Base-by-base conservation (phyloP, 1,140 invertebrate genomes). In the Drosophila pseudoananassae region DNA sequence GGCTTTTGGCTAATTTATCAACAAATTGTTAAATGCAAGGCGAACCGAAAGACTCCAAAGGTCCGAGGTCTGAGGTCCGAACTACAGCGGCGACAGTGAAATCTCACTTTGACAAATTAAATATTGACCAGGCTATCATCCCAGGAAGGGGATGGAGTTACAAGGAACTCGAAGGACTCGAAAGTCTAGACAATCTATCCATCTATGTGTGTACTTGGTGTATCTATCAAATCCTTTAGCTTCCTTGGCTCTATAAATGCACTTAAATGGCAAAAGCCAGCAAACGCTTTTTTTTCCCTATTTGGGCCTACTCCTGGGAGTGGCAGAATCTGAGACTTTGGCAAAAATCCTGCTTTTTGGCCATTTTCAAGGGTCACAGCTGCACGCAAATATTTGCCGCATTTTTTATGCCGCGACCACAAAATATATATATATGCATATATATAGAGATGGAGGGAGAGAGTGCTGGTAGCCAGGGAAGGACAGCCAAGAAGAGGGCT, bases 351-450 rank as follows among this genome's bases (percentile, higher is more conserved):
- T 7, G 8, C 10, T 43, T n/a, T n/a, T n/a, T 8, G 57, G 70
- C 53, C 12, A 36, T 36, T 36, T 36, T 56, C 14, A 46, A 40
- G 60, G 56, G 63, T 59, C 74, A 40, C 79, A 78, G 80, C 80
- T 83, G 79, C 72, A 79, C 71, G 60, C 71, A 79, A 83, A 84
- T 79, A 84, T 79, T 79, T 83, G 76, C 59, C 70, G 81, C 79
- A 79, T 46, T 79, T 78, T 81, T 83, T 84, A 79, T 75, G 63
- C 20, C 20, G 20, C 66, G 43, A 54, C 55, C 50, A 54, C 53
- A 55, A 72, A 57, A 77, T 43, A 20, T 20, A 20, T 20, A 20
- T 20, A 20, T 20, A 20, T 20, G 20, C n/a, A n/a, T 20, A 20
- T 20, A 20, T 20, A 20, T 20, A 20, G 1, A 20, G n/a, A n/a